Conservation (phyloP, 2,113 vertebrate genomes). For the Chamaetylas fuelleborni region DNA sequence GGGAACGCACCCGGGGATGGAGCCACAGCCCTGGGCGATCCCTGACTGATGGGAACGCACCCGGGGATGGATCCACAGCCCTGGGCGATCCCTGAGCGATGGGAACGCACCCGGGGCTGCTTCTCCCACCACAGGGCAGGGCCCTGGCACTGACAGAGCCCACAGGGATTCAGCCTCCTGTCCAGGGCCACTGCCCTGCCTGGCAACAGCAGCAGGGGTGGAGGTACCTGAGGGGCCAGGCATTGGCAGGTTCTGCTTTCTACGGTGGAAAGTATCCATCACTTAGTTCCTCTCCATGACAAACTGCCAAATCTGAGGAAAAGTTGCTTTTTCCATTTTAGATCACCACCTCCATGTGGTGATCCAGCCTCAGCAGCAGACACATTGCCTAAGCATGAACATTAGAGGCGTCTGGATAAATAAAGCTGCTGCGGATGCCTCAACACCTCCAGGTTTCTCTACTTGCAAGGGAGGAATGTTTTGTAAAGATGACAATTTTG, state of each 20-base stretch:
- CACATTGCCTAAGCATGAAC: slow-evolving; percentile 42
- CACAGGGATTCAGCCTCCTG: background rate
- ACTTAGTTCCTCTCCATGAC: slow-evolving; percentile 9
- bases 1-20: background rate
- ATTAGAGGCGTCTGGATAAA: slow-evolving; percentile 62
- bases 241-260: background rate
- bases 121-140: background rate
- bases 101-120: background rate
- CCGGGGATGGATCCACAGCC: background rate
- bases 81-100: background rate
- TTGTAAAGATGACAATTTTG: slow-evolving; percentile 51
- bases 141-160: background rate
- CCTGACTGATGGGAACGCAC: too few relatives aligned
- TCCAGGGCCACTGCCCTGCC: background rate
- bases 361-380: slow-evolving; percentile 51
- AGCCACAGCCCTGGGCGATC: fast-evolving
- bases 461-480: slow-evolving; percentile 48
- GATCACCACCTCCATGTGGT: slow-evolving; percentile 65
- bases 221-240: background rate
- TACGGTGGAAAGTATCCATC: background rate
- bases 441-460: slow-evolving; percentile 59
- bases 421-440: slow-evolving; percentile 58
- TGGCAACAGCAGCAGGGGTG: fast-evolving
- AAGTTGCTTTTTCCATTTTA: slow-evolving; percentile 69
- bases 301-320: slow-evolving; percentile 57